A percentile compares a stretch with the other conserved stretches of the same genome.
These are phyloP conservation scores for Petrolisthes cinctipes DNA, from an alignment of 2,888 invertebrate species.

Conservation along the genomic window DNA sequence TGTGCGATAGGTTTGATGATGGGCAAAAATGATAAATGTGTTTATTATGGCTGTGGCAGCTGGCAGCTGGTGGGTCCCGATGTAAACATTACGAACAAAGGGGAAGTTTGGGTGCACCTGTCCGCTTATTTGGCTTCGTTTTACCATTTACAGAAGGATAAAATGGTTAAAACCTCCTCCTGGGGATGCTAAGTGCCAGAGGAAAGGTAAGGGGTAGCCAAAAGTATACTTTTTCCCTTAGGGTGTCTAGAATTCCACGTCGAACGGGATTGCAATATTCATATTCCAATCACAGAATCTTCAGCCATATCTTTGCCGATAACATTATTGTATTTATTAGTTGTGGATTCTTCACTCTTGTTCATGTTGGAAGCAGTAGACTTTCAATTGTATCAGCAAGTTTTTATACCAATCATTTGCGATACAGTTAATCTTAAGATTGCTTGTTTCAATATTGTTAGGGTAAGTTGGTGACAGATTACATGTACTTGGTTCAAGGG, in stretches of 20 bases:
- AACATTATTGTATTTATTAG: neutral
- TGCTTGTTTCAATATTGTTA: too few relatives aligned
- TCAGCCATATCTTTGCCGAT: constrained; percentile 25
- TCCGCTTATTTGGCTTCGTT: constrained; percentile 37
- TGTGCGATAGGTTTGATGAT: too few relatives aligned
- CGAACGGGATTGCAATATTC: constrained; percentile 21
- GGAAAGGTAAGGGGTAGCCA: constrained; percentile 40
- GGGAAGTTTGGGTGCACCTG: constrained; percentile 13
- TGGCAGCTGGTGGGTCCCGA: constrained; percentile 29
- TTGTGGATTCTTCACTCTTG: neutral
- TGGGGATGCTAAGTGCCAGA: constrained; percentile 48
- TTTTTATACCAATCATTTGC: too few relatives aligned
- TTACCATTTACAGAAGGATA: constrained; percentile 15
- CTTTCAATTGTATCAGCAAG: too few relatives aligned
- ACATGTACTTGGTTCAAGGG: too few relatives aligned
- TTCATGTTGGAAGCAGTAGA: too few relatives aligned
- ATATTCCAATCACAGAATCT: constrained; percentile 30
- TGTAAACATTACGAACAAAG: constrained; percentile 59
- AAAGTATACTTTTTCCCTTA: neutral
- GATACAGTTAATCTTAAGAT: too few relatives aligned
- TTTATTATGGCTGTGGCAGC: neutral
- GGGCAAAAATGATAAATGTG: too few relatives aligned
- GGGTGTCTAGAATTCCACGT: neutral
- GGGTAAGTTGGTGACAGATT: too few relatives aligned
- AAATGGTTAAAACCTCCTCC: constrained; percentile 23